These are phyloP conservation scores for Xanthorhoe spadicearia DNA, from an alignment of 2,888 invertebrate species.

Conservation along the genomic window DNA sequence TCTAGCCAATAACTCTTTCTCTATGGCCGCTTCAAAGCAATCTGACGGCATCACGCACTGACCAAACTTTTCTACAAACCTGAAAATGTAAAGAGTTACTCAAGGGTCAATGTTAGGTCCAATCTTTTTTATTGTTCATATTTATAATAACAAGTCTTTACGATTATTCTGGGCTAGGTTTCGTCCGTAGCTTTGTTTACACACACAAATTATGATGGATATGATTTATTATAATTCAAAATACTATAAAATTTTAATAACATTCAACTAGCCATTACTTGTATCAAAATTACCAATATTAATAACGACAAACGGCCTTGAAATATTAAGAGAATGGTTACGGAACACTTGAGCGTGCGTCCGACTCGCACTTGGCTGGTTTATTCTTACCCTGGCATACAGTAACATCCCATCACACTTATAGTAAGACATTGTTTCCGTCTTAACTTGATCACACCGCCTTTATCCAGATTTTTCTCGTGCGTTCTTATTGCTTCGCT, in stretches of 20 bases:
- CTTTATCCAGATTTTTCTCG: not conserved
- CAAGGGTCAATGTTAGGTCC: conserved; percentile 1
- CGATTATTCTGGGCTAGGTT: no score
- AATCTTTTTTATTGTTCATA: not conserved
- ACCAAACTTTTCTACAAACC: conserved; percentile 59
- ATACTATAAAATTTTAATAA: no score
- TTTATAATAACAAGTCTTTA: not conserved
- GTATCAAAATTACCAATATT: no score
- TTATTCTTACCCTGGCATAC: conserved; percentile 58
- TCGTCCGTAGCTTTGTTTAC: conserved; percentile 12
- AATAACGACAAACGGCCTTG: no score
- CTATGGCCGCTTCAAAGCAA: conserved; percentile 45
- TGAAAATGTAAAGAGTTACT: conserved; percentile 43
- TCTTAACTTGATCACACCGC: conserved; percentile 43
- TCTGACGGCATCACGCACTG: conserved; percentile 59
- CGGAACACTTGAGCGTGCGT: no score
- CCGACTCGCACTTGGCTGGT: no score
- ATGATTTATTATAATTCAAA: no score
- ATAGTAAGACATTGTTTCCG: conserved; percentile 53
- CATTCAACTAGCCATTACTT: no score
- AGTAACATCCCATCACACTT: conserved; percentile 60
- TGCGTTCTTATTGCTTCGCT: conserved; percentile 39
- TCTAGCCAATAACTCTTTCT: conserved; percentile 51
- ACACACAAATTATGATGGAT: no score
- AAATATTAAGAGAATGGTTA: no score